Evolutionary conservation across 2,888 invertebrate genomes (phyloP).

Genomic region (Cantharis flavilabris): DNA sequence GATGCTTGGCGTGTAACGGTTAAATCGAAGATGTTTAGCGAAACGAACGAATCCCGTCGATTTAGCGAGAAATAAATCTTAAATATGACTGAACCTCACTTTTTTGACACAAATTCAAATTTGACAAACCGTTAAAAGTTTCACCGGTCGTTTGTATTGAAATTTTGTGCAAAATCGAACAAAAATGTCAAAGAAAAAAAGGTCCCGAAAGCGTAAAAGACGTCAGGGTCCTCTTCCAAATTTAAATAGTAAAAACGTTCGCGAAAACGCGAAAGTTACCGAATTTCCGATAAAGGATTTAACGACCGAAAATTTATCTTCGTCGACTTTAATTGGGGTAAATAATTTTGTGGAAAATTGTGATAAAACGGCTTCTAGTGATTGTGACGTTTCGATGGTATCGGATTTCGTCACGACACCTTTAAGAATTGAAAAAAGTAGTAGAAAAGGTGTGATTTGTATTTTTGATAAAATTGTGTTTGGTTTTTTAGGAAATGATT

Average conservation of each 20-base stretch:
- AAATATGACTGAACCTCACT: not conserved
- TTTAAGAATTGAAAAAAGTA: not conserved
- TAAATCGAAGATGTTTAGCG: not conserved
- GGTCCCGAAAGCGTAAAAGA: conserved; percentile 1
- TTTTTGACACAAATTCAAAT: not conserved
- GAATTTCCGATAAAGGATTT: not conserved
- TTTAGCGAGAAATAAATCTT: not conserved
- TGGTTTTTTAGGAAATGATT: not conserved
- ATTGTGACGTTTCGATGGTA: not conserved
- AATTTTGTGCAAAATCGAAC: not conserved
- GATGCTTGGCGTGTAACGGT: not conserved
- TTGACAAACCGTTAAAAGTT: not conserved
- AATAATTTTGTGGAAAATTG: not conserved
- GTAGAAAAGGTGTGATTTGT: not conserved
- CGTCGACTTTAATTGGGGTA: not conserved
- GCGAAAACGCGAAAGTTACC: not conserved
- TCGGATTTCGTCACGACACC: not conserved
- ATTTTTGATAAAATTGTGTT: not conserved
- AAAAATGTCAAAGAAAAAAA: conserved; percentile 11
- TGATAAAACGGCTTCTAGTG: not conserved
- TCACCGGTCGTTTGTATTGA: not conserved
- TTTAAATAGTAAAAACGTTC: not conserved
- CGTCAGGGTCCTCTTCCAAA: not conserved
- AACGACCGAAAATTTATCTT: not conserved
- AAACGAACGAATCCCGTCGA: not conserved